These are phyloP conservation scores for Cyclophora albipunctata DNA, from an alignment of 2,888 invertebrate genomes.

Conservation along the genomic window DNA sequence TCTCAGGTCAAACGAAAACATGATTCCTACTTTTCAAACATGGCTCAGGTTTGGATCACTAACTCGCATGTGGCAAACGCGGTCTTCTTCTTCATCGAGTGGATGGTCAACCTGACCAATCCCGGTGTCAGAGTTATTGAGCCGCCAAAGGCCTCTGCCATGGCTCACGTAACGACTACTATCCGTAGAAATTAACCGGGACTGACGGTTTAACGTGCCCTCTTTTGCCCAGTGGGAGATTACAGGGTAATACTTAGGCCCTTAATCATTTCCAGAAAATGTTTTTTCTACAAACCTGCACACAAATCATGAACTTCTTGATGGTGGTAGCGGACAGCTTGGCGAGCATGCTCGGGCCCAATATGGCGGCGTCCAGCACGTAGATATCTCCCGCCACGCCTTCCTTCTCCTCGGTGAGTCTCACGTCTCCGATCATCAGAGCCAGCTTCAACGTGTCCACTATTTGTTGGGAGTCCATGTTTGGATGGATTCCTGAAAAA, in stretches of 20 bases:
- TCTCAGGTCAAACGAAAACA: too few relatives aligned
- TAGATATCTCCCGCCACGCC: conserved; percentile 91
- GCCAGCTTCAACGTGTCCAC: conserved; percentile 85
- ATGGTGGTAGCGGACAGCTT: conserved; percentile 85
- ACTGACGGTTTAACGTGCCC: too few relatives aligned
- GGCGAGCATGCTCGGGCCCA: conserved; percentile 84
- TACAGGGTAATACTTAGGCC: not conserved
- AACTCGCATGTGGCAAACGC: too few relatives aligned
- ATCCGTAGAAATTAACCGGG: too few relatives aligned
- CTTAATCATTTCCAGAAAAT: not conserved
- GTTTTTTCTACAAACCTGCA: conserved; percentile 65
- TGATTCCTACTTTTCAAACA: too few relatives aligned
- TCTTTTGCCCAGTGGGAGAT: too few relatives aligned
- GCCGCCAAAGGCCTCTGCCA: too few relatives aligned
- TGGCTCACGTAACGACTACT: too few relatives aligned
- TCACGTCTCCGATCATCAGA: conserved; percentile 88
- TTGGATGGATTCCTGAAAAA: conserved; percentile 74
- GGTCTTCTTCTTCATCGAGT: too few relatives aligned
- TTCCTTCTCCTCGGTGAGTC: conserved; percentile 82
- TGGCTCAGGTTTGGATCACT: too few relatives aligned
- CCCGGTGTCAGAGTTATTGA: too few relatives aligned
- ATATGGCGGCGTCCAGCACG: conserved; percentile 83
- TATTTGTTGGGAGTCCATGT: conserved; percentile 79
- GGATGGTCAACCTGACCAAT: too few relatives aligned
- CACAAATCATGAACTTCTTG: conserved; percentile 89